phyloP scores from a whole-genome alignment of 2,797 vertebrate species.

The Furcifer pardalis region DNA sequence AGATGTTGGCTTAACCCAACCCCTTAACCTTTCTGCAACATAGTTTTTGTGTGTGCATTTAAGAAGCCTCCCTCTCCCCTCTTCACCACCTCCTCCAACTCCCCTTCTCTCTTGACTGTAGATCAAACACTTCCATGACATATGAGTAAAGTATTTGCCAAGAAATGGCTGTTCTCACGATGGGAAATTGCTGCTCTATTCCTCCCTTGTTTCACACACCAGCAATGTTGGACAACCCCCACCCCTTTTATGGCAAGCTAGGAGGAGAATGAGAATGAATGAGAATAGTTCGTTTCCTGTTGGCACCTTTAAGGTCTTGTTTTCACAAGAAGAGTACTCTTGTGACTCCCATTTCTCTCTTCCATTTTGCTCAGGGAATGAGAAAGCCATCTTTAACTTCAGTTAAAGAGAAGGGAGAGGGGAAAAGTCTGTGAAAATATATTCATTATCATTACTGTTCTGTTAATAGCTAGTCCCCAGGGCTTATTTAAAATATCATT shows the following conservation, averaged over 20 bases:
- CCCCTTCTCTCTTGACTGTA: conserved; percentile 4
- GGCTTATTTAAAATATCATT: conserved; percentile 31
- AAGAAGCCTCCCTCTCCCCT: not conserved
- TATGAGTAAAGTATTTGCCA: not conserved
- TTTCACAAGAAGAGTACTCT: conserved; percentile 25
- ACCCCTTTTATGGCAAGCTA: not conserved
- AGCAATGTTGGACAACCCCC: not conserved
- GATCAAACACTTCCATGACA: conserved; percentile 30
- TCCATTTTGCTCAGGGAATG: not conserved
- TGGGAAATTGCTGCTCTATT: not conserved
- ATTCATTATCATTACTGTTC: conserved; percentile 41
- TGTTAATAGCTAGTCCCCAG: conserved; percentile 21
- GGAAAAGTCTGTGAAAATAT: conserved; percentile 16
- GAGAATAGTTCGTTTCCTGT: not conserved
- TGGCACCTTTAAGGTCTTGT: conserved; percentile 10
- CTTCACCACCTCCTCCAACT: not conserved
- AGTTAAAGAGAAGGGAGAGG: not conserved
- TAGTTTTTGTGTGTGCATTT: not conserved
- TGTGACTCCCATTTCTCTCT: too few species aligned
- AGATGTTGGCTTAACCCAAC: conserved; percentile 19
- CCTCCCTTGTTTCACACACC: conserved; percentile 3
- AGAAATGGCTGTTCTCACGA: conserved; percentile 37
- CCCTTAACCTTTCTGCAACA: conserved; percentile 25
- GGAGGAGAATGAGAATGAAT: not conserved
- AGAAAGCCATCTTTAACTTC: conserved; percentile 23